phyloP scores from a whole-genome alignment of 2,113 vertebrate species.

The Corvus hawaiiensis region DNA sequence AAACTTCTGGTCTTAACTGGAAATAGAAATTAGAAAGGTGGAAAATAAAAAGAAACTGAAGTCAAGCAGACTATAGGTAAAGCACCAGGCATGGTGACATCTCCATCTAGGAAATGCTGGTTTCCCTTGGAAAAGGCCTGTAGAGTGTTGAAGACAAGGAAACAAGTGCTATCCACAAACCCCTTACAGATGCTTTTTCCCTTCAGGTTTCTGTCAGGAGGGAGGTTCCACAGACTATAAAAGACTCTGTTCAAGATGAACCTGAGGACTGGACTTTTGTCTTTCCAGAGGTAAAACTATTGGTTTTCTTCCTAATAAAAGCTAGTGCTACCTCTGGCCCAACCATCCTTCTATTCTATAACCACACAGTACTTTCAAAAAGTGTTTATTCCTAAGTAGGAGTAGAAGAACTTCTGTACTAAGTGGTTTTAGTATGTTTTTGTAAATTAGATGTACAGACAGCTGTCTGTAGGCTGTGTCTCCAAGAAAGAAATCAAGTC shows the following conservation, averaged over 20 bases:
- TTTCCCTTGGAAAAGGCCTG: not conserved
- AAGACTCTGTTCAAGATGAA: not conserved
- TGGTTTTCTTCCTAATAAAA: not conserved
- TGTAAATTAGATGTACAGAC: not conserved
- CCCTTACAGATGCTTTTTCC: not conserved
- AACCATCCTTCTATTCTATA: not conserved
- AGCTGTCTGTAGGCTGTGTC: not conserved
- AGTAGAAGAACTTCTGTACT: not conserved
- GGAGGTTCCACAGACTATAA: conserved; percentile 13
- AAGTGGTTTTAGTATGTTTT: not conserved
- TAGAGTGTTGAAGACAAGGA: not conserved
- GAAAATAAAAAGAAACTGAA: not conserved
- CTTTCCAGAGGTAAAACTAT: conserved; percentile 21
- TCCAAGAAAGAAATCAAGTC: not conserved
- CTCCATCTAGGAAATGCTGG: not conserved
- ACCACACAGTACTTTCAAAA: not conserved
- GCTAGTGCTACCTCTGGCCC: not conserved
- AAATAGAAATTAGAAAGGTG: not conserved
- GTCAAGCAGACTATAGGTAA: not conserved
- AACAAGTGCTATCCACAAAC: not conserved
- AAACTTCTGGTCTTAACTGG: not conserved
- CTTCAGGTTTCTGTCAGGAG: conserved; percentile 74
- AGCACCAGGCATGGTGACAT: accelerated
- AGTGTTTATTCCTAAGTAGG: not conserved
- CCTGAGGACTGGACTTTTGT: conserved; percentile 19